Evolutionary conservation across 1,140 invertebrate species (phyloP).

Genomic region (Cherax quadricarinatus): DNA sequence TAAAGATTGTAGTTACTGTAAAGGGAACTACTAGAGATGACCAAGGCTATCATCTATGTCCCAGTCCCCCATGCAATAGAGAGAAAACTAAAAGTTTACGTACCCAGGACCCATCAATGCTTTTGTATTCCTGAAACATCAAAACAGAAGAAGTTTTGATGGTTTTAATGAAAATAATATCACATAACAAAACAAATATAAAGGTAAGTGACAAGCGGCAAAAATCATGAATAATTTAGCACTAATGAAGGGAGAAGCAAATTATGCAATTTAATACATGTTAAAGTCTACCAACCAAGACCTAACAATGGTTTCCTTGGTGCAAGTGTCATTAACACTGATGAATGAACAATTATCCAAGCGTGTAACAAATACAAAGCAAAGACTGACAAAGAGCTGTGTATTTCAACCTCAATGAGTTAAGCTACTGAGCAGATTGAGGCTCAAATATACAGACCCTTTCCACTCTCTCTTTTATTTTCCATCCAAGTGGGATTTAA

Average conservation of each 20-base stretch:
- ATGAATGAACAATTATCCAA: too few relatives aligned
- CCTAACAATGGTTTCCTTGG: too few relatives aligned
- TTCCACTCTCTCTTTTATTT: too few relatives aligned
- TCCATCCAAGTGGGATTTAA: too few relatives aligned
- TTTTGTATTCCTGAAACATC: conserved; percentile 71
- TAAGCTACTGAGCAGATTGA: too few relatives aligned
- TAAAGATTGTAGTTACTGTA: background rate
- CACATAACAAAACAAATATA: conserved; percentile 25
- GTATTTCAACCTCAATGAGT: too few relatives aligned
- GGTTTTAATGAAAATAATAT: conserved; percentile 44
- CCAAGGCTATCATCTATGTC: background rate
- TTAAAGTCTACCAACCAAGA: too few relatives aligned
- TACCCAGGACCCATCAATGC: conserved; percentile 66
- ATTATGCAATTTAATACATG: background rate
- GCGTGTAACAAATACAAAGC: too few relatives aligned
- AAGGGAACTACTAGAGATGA: background rate
- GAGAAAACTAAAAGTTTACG: conserved; percentile 62
- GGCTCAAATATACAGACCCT: too few relatives aligned
- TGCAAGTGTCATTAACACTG: too few relatives aligned
- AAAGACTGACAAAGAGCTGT: too few relatives aligned
- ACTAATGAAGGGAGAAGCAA: conserved; percentile 10
- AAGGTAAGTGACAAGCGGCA: conserved; percentile 38
- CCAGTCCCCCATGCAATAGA: conserved; percentile 59
- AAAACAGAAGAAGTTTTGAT: conserved; percentile 64
- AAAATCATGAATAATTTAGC: conserved; percentile 32